Evolutionary conservation across 1,140 invertebrate species (phyloP).

Genomic region (Aphelinus atriplicis): DNA sequence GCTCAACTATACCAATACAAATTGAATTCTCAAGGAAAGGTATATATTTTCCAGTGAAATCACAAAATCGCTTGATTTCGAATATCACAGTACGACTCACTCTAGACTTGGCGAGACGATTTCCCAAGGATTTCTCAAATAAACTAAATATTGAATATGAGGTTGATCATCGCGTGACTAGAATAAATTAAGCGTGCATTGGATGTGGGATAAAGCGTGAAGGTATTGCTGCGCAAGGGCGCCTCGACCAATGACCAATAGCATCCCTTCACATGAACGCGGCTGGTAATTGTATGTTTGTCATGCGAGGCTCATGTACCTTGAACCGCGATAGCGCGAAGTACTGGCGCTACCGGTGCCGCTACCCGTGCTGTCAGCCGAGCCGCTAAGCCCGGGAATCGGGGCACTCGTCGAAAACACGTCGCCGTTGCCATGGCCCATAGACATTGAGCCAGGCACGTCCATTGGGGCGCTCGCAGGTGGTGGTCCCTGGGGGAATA

Average conservation of each 20-base stretch:
- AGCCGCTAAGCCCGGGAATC: slow-evolving; percentile 34
- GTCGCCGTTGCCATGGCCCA: slow-evolving; percentile 16
- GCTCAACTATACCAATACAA: no score
- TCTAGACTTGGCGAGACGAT: no score
- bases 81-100: no score
- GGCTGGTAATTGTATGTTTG: background rate
- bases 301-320: slow-evolving; percentile 10
- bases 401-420: slow-evolving; percentile 47
- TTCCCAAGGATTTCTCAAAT: background rate
- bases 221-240: background rate
- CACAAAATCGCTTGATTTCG: no score
- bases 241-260: background rate
- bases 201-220: background rate
- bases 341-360: slow-evolving; percentile 13
- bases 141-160: background rate
- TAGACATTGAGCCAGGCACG: slow-evolving; percentile 49
- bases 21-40: no score
- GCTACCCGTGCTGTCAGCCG: slow-evolving; percentile 30
- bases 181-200: background rate
- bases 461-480: slow-evolving; percentile 59
- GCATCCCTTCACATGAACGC: background rate
- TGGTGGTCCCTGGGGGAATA: slow-evolving; percentile 62
- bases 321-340: slow-evolving; percentile 34
- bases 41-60: no score
- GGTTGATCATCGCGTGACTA: background rate